Evolutionary conservation across 2,888 invertebrate species (phyloP).

Genomic region (Calliphora vomitoria): DNA sequence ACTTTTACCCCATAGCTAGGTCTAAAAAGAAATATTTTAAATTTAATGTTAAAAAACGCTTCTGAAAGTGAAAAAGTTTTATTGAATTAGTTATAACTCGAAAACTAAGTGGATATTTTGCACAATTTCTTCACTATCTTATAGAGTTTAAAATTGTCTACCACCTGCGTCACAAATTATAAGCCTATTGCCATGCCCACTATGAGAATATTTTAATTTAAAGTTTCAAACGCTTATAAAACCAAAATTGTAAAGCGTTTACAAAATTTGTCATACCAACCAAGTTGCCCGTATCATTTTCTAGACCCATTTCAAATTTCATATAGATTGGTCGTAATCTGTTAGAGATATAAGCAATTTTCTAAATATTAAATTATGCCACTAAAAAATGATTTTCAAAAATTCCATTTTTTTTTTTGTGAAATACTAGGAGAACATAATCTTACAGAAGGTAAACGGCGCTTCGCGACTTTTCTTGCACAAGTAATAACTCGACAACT

Average conservation of each 20-base stretch:
- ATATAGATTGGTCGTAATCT: neutral
- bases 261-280: neutral
- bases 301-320: neutral
- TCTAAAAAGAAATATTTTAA: no score
- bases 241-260: neutral
- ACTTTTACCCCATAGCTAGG: no score
- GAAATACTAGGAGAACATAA: neutral
- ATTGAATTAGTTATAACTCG: no score
- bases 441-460: neutral
- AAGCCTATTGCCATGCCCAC: no score
- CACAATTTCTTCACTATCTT: no score
- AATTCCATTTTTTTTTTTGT: neutral
- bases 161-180: neutral
- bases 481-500: neutral
- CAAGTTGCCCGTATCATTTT: neutral
- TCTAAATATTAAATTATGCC: neutral
- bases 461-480: neutral
- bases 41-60: no score
- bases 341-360: neutral
- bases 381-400: neutral
- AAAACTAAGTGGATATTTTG: no score
- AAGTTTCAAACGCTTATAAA: neutral
- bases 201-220: neutral
- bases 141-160: no score
- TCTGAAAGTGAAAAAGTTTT: no score